A percentile compares a stretch with the other conserved stretches of the same genome.
Evolutionary conservation across 2,797 vertebrate species (phyloP).

Genomic region (Chelon auratus): DNA sequence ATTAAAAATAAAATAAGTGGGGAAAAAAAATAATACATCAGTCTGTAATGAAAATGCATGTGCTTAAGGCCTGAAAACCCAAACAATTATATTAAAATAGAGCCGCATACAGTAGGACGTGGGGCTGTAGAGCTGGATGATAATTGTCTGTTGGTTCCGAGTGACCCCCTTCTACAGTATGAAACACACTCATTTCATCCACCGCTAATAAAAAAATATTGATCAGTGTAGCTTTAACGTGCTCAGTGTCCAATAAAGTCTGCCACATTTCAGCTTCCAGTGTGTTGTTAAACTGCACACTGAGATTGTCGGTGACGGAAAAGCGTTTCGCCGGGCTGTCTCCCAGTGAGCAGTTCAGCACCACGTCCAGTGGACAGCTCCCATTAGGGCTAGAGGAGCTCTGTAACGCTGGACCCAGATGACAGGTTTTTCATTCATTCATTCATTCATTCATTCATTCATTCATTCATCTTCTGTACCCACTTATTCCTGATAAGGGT

Average conservation of each 20-base stretch:
- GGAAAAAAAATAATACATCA: not conserved
- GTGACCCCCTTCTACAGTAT: not conserved
- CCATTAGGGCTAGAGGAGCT: not conserved
- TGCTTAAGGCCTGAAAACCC: not conserved
- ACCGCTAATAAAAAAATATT: conserved; percentile 12
- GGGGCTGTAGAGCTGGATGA: no score
- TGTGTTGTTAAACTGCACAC: not conserved
- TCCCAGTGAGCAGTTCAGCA: conserved; percentile 51
- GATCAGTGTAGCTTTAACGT: not conserved
- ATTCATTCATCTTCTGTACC: no score
- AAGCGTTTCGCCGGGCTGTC: conserved; percentile 19
- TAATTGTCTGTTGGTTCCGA: not conserved
- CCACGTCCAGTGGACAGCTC: conserved; percentile 56
- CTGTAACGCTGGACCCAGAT: no score
- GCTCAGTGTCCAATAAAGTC: not conserved
- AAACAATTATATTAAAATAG: not conserved
- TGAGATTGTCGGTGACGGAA: conserved; percentile 1
- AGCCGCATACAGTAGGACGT: not conserved
- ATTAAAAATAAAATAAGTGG: not conserved
- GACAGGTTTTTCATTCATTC: no score
- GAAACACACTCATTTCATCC: not conserved
- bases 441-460: no score
- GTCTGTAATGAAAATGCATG: not conserved
- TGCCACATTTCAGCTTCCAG: not conserved
- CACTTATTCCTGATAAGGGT: no score